Conservation (phyloP, 2,888 invertebrate genomes). For the Tridacna gigas region DNA sequence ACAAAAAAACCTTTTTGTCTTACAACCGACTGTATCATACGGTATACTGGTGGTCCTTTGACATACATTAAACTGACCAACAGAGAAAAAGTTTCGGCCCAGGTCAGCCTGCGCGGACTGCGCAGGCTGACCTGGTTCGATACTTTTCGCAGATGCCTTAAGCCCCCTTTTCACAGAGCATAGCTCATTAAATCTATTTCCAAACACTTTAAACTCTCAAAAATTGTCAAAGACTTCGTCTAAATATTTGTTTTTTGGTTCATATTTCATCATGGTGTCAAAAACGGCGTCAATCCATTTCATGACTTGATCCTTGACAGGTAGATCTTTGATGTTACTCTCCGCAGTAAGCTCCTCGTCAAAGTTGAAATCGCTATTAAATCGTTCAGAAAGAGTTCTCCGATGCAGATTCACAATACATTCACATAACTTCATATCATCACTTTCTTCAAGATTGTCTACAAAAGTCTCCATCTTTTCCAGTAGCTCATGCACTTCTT, state of each 20-base stretch:
- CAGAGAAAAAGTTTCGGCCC: too few relatives aligned
- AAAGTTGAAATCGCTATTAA: not conserved
- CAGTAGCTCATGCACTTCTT: not conserved
- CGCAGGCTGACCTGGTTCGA: too few relatives aligned
- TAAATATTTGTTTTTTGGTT: constrained; percentile 37
- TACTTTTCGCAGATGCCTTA: too few relatives aligned
- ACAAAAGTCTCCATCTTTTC: not conserved
- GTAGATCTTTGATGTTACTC: not conserved
- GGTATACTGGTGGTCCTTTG: too few relatives aligned
- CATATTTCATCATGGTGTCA: constrained; percentile 40
- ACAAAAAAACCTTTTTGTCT: not conserved
- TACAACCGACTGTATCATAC: not conserved
- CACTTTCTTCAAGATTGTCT: not conserved
- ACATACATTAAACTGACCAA: too few relatives aligned
- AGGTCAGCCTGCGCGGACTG: too few relatives aligned
- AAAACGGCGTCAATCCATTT: constrained; percentile 32
- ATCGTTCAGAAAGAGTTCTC: not conserved
- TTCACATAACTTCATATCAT: not conserved
- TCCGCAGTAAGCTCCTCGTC: not conserved
- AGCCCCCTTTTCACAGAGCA: too few relatives aligned
- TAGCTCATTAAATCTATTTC: too few relatives aligned
- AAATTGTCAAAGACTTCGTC: constrained; percentile 14
- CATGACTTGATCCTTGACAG: constrained; percentile 19
- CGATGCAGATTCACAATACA: not conserved
- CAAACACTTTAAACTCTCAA: too few relatives aligned